These are phyloP conservation scores for Monarcha castaneiventris DNA, from an alignment of 2,113 vertebrate species.

Conservation along the genomic window DNA sequence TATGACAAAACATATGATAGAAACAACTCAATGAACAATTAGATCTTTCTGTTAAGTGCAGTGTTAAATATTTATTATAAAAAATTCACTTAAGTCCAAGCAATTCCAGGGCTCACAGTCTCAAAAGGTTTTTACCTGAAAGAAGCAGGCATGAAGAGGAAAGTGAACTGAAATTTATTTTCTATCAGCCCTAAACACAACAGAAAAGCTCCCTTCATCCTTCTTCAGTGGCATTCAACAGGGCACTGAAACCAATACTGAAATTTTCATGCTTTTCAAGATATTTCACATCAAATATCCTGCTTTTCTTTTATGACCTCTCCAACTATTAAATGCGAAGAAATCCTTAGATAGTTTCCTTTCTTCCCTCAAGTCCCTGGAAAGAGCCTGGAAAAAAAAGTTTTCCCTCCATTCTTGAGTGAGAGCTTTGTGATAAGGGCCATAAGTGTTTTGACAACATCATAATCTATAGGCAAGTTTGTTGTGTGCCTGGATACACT, in stretches of 20 bases:
- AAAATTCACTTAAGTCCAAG: not conserved
- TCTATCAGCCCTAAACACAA: not conserved
- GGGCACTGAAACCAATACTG: not conserved
- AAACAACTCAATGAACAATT: not conserved
- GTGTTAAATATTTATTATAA: not conserved
- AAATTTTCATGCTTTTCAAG: conserved; percentile 20
- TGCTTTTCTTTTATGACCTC: not conserved
- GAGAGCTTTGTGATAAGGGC: not conserved
- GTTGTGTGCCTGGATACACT: not conserved
- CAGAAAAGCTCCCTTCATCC: not conserved
- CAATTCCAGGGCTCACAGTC: not conserved
- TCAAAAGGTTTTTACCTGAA: not conserved
- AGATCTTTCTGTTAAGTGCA: not conserved
- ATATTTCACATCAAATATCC: not conserved
- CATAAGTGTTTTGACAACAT: not conserved
- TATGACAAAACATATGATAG: not conserved
- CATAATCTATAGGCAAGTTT: not conserved
- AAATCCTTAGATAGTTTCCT: not conserved
- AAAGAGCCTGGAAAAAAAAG: not conserved
- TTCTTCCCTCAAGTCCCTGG: not conserved
- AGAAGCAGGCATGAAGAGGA: not conserved
- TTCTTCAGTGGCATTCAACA: not conserved
- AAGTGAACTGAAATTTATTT: not conserved
- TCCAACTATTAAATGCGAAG: not conserved
- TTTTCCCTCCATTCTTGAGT: not conserved